Conservation (phyloP, 1,140 invertebrate genomes). For the Macrotrachela quadricornifera region DNA sequence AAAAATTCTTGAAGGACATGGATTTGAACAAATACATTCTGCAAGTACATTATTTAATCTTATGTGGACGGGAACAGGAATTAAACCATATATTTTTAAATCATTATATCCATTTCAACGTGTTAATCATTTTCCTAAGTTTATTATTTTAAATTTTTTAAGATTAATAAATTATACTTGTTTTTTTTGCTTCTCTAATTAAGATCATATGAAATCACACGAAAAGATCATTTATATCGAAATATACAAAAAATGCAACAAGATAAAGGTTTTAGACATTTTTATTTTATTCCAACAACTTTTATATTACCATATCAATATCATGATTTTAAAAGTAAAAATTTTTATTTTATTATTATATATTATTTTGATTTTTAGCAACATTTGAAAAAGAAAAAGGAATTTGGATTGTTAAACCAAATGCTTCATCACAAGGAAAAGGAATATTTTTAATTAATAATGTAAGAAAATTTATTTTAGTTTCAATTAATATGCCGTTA, state of each 20-base stretch:
- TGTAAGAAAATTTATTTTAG: slow-evolving; percentile 19
- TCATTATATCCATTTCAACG: slow-evolving; percentile 58
- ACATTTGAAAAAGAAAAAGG: slow-evolving; percentile 31
- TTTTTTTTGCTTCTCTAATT: slow-evolving; percentile 20
- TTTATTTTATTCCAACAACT: slow-evolving; percentile 74
- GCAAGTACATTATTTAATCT: slow-evolving; percentile 55
- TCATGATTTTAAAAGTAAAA: slow-evolving; percentile 27
- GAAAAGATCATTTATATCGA: slow-evolving; percentile 32
- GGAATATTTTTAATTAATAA: slow-evolving; percentile 61
- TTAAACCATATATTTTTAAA: slow-evolving; percentile 61
- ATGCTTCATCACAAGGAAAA: slow-evolving; percentile 57
- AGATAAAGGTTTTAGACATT: slow-evolving; percentile 53
- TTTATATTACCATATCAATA: slow-evolving; percentile 67
- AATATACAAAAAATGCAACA: slow-evolving; percentile 53
- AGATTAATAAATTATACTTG: too few relatives aligned
- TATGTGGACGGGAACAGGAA: slow-evolving; percentile 68
- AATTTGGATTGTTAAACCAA: slow-evolving; percentile 79
- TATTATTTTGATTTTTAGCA: slow-evolving; percentile 17
- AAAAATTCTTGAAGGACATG: slow-evolving; percentile 22
- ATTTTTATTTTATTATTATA: background rate
- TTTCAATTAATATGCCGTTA: slow-evolving; percentile 9
- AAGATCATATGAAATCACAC: slow-evolving; percentile 44
- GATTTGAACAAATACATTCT: slow-evolving; percentile 30
- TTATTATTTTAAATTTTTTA: background rate
- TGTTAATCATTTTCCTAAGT: slow-evolving; percentile 76